Percentiles rank a stretch among this genome's conserved stretches.
phyloP scores from a whole-genome alignment of 2,113 vertebrate genomes.

The human region DNA sequence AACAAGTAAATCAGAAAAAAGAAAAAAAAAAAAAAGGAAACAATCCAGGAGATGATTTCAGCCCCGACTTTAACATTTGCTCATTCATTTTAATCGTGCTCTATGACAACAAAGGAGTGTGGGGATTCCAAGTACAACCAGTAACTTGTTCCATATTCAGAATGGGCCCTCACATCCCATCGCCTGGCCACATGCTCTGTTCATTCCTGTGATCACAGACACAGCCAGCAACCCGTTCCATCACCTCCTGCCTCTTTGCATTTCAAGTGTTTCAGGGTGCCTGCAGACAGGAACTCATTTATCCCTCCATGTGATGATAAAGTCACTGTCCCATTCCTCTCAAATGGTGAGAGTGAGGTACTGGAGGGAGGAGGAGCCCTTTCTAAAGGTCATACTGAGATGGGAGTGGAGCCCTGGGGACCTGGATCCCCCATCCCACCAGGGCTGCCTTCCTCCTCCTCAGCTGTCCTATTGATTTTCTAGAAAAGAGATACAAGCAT shows the following conservation, averaged over 20 bases:
- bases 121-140: neutral
- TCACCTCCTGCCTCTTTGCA: slow-evolving; percentile 45
- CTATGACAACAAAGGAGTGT: neutral
- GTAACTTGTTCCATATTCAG: neutral
- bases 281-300: neutral
- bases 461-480: slow-evolving; percentile 10
- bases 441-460: neutral
- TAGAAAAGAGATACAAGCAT: slow-evolving; percentile 37
- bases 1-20: neutral
- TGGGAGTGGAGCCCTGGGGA: neutral
- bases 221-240: slow-evolving; percentile 38
- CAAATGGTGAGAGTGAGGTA: neutral
- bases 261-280: slow-evolving; percentile 53
- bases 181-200: neutral
- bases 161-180: neutral
- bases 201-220: slow-evolving; percentile 28
- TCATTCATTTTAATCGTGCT: slow-evolving; percentile 61
- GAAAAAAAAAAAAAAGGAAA: neutral
- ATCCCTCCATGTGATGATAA: slow-evolving; percentile 46
- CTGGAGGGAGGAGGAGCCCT: neutral
- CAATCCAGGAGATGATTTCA: neutral
- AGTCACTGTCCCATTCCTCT: slow-evolving; percentile 31
- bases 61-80: neutral
- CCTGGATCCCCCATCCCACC: neutral
- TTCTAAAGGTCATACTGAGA: slow-evolving; percentile 30